Percentiles rank a stretch among this genome's conserved stretches.
Conservation (phyloP, 2,113 vertebrate genomes). For the Periophthalmus modestus region DNA sequence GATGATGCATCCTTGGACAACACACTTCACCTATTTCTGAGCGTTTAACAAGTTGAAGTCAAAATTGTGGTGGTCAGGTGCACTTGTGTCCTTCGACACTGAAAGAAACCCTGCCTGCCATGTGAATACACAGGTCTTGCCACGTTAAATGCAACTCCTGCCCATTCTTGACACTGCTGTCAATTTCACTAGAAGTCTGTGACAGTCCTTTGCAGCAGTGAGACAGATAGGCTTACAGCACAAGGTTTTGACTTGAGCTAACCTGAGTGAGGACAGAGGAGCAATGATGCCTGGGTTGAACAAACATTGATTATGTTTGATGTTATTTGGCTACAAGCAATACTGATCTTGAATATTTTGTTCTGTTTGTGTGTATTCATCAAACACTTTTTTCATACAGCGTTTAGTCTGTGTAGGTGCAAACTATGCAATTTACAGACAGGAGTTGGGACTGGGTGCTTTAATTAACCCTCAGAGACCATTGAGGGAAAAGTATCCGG, state of each 20-base stretch:
- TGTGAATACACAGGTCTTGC: constrained; percentile 48
- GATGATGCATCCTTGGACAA: neutral
- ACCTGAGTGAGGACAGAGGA: constrained; percentile 53
- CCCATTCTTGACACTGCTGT: constrained; percentile 44
- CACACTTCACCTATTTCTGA: neutral
- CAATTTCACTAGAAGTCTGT: constrained; percentile 41
- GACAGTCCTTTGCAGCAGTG: constrained; percentile 1
- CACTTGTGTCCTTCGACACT: constrained; percentile 6
- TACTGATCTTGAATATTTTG: constrained; percentile 34
- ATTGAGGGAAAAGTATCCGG: constrained; percentile 45
- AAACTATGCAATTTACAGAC: constrained; percentile 54
- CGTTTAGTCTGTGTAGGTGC: constrained; percentile 35
- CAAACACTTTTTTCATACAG: constrained; percentile 25
- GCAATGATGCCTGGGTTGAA: constrained; percentile 33
- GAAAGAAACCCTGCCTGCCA: constrained; percentile 14
- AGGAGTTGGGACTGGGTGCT: constrained; percentile 54
- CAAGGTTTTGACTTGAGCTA: constrained; percentile 57
- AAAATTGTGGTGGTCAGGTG: constrained; percentile 15
- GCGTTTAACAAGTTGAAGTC: neutral
- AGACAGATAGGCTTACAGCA: constrained; percentile 58
- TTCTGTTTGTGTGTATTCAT: constrained; percentile 37
- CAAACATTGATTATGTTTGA: constrained; percentile 61
- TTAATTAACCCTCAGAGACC: constrained; percentile 75
- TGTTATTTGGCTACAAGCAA: constrained; percentile 41
- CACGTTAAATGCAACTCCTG: constrained; percentile 43